Evolutionary conservation across 2,888 invertebrate species (phyloP).

Genomic region (Plutella xylostella): DNA sequence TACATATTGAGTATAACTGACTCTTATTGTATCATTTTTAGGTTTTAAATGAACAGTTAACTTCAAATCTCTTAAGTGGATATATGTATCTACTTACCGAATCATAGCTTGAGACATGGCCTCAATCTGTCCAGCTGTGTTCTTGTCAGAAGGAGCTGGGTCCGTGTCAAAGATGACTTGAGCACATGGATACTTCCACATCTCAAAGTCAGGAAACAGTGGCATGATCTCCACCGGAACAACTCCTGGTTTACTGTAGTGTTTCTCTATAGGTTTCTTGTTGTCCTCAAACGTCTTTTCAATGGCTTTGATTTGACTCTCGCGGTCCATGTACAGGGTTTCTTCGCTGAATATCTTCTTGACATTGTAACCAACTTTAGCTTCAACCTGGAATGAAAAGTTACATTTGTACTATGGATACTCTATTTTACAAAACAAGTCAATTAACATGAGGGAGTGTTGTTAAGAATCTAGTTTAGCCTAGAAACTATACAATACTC

Average conservation of each 20-base stretch:
- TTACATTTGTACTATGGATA: neutral
- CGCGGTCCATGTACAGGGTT: conserved; percentile 94
- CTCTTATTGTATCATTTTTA: too few relatives aligned
- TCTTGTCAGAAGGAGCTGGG: conserved; percentile 91
- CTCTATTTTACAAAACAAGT: too few relatives aligned
- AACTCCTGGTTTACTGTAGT: conserved; percentile 97
- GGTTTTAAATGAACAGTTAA: too few relatives aligned
- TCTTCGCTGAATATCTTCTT: conserved; percentile 94
- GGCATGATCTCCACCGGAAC: conserved; percentile 86
- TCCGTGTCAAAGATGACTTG: conserved; percentile 99
- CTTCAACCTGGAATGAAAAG: conserved; percentile 77
- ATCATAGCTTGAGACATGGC: conserved; percentile 99
- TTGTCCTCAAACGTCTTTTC: conserved; percentile 97
- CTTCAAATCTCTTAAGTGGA: neutral
- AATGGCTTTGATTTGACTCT: conserved; percentile 97
- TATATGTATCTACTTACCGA: conserved; percentile 64
- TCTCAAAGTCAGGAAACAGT: conserved; percentile 94
- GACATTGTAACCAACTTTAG: conserved; percentile 98
- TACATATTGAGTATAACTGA: too few relatives aligned
- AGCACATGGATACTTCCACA: conserved; percentile 98
- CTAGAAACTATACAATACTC: too few relatives aligned
- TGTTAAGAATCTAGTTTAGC: too few relatives aligned
- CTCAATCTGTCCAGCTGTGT: conserved; percentile 89
- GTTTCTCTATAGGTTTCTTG: conserved; percentile 85
- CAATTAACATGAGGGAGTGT: too few relatives aligned